Evolutionary conservation across 2,888 invertebrate genomes (phyloP).

Genomic region (Callimorpha dominula): DNA sequence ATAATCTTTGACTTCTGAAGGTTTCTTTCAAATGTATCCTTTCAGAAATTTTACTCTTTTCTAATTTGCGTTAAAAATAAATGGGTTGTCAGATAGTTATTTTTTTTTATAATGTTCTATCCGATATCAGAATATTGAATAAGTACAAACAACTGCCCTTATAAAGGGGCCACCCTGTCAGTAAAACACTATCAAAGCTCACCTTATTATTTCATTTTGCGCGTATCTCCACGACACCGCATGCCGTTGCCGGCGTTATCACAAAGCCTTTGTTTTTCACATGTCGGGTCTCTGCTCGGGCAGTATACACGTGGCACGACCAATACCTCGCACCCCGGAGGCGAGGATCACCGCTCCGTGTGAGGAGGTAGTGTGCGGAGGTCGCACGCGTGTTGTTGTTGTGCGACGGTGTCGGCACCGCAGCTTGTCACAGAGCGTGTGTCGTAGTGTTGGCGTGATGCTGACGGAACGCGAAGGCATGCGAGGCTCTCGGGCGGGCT

Average conservation of each 20-base stretch:
- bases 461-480: conserved; percentile 45
- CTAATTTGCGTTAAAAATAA: background rate
- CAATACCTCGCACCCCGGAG: conserved; percentile 65
- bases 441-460: conserved; percentile 51
- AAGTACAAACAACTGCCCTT: background rate
- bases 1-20: background rate
- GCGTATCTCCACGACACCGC: conserved; percentile 67
- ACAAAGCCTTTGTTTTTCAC: conserved; percentile 69
- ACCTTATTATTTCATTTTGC: conserved; percentile 85
- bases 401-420: conserved; percentile 54
- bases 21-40: background rate
- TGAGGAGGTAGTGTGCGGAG: conserved; percentile 52
- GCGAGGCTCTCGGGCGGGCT: conserved; percentile 65
- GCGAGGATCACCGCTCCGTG: conserved; percentile 49
- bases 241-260: conserved; percentile 68
- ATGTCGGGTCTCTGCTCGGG: conserved; percentile 58
- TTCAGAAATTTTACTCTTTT: background rate
- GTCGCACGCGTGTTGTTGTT: conserved; percentile 70
- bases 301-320: conserved; percentile 62
- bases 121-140: background rate
- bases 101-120: background rate
- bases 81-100: background rate
- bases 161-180: background rate
- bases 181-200: conserved; percentile 43
- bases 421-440: conserved; percentile 62